Percentiles rank a stretch among this genome's conserved stretches.
phyloP scores from a whole-genome alignment of 2,888 invertebrate genomes.

The Microdon myrmicae region DNA sequence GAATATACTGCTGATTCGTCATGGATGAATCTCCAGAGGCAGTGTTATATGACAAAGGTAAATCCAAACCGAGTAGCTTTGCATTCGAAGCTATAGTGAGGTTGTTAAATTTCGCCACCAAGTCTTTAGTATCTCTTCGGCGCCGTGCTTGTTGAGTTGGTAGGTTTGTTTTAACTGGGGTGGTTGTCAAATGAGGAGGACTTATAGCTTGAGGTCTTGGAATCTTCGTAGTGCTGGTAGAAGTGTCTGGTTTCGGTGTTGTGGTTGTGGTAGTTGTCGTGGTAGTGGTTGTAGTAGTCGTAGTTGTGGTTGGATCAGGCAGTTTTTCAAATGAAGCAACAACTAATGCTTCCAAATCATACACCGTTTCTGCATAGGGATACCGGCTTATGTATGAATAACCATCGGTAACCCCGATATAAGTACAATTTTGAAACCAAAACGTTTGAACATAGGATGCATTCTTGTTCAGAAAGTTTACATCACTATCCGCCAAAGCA shows the following conservation, averaged over 20 bases:
- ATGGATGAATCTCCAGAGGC: conserved; percentile 38
- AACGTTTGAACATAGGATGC: conserved; percentile 73
- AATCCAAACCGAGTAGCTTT: conserved; percentile 58
- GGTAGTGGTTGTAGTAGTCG: conserved; percentile 68
- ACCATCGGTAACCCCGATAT: conserved; percentile 73
- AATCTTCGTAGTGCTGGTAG: conserved; percentile 66
- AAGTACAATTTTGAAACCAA: conserved; percentile 84
- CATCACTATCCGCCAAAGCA: conserved; percentile 72
- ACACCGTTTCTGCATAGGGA: conserved; percentile 70
- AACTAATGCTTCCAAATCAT: conserved; percentile 77
- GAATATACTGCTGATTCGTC: conserved; percentile 61
- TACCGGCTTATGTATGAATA: conserved; percentile 74
- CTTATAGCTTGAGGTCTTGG: conserved; percentile 61
- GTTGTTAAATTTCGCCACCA: conserved; percentile 24
- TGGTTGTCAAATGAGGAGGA: conserved; percentile 35
- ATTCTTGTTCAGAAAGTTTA: conserved; percentile 70
- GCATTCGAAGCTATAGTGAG: conserved; percentile 59
- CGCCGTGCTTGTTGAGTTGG: conserved; percentile 23
- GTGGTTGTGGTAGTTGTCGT: conserved; percentile 69
- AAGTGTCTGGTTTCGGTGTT: conserved; percentile 64
- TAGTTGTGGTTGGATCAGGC: conserved; percentile 63
- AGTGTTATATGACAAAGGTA: conserved; percentile 52
- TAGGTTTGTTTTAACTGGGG: conserved; percentile 5
- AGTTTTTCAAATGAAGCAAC: conserved; percentile 76
- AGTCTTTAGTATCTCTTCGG: conserved; percentile 54